Evolutionary conservation across 1,140 invertebrate species (phyloP).

Genomic region (Hirudo medicinalis): DNA sequence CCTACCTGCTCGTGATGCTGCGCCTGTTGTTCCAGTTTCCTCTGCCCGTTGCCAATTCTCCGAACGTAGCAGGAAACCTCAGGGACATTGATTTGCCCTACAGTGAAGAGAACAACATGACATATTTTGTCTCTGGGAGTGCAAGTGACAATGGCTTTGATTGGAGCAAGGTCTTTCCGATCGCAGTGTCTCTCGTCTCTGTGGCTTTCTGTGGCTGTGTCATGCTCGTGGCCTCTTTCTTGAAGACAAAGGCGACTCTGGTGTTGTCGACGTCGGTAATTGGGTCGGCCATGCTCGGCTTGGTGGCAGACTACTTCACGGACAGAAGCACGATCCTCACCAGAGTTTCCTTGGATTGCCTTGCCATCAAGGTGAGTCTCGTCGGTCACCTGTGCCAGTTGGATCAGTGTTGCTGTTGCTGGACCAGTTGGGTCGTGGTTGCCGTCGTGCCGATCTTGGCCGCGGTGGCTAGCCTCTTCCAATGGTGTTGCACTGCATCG

Average conservation of each 20-base stretch:
- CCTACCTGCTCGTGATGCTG: background rate
- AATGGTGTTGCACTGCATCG: background rate
- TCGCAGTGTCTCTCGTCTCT: background rate
- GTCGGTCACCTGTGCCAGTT: background rate
- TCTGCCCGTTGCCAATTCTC: background rate
- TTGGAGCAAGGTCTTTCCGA: background rate
- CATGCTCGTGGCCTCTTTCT: background rate
- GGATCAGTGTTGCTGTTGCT: background rate
- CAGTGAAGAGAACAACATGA: background rate
- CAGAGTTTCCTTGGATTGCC: background rate
- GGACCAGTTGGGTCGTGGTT: background rate
- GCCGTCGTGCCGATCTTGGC: background rate
- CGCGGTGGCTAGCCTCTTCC: background rate
- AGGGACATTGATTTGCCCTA: background rate
- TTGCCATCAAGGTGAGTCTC: background rate
- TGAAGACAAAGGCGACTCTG: background rate
- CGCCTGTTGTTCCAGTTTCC: background rate
- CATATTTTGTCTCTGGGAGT: background rate
- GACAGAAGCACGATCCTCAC: background rate
- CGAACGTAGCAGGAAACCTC: background rate
- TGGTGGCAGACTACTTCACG: background rate
- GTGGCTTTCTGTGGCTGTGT: background rate
- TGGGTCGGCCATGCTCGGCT: background rate
- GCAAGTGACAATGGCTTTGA: background rate
- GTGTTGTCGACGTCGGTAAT: background rate